Evolutionary conservation across 2,113 vertebrate species (phyloP).

Genomic region (Boleophthalmus pectinirostris): DNA sequence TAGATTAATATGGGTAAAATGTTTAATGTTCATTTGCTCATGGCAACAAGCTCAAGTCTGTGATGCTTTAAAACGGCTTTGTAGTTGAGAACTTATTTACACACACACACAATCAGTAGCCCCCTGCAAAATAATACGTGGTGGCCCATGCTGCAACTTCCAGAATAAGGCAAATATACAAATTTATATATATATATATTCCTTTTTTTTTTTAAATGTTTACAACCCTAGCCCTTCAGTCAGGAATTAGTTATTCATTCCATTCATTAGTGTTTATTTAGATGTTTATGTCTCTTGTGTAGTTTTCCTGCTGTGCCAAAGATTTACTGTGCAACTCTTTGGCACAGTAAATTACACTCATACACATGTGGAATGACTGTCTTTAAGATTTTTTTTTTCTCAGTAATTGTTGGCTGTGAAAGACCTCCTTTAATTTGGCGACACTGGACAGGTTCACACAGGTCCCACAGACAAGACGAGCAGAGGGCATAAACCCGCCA

Average conservation of each 20-base stretch:
- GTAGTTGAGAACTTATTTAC: too few species aligned
- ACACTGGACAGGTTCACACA: slow-evolving; percentile 50
- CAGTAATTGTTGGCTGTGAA: slow-evolving; percentile 54
- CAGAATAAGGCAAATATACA: too few species aligned
- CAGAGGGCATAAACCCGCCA: slow-evolving; percentile 17
- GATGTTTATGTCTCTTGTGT: slow-evolving; percentile 21
- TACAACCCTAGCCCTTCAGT: too few species aligned
- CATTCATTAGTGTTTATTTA: slow-evolving; percentile 12
- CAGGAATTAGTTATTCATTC: neutral
- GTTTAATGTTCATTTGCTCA: too few species aligned
- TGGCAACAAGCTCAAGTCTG: too few species aligned
- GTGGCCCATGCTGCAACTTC: too few species aligned
- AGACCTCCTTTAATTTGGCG: slow-evolving; percentile 52
- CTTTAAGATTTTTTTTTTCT: slow-evolving; percentile 49
- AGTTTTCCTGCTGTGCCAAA: slow-evolving; percentile 12
- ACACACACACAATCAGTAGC: too few species aligned
- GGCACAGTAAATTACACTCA: slow-evolving; percentile 34
- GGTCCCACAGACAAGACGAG: slow-evolving; percentile 34
- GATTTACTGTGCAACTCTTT: neutral
- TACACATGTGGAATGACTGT: slow-evolving; percentile 50
- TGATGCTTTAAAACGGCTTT: too few species aligned
- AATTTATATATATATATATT: too few species aligned
- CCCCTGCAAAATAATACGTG: too few species aligned
- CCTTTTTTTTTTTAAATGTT: too few species aligned
- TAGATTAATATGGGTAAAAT: too few species aligned